Evolutionary conservation across 2,797 vertebrate genomes (phyloP).

Genomic region (Schizopygopsis pylzovi): DNA sequence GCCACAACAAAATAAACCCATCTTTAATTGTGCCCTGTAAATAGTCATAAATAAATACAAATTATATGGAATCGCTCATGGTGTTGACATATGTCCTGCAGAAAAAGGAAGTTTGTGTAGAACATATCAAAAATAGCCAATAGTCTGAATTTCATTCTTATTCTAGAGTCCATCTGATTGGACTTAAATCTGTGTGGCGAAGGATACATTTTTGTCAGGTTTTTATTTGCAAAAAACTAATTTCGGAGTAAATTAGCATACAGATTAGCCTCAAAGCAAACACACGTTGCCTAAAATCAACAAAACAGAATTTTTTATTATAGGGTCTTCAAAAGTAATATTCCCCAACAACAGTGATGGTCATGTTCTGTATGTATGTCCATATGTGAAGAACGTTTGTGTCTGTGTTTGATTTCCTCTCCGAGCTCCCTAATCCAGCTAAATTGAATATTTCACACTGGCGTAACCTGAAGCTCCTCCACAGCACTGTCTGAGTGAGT

Average conservation of each 20-base stretch:
- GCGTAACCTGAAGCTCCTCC: constrained; percentile 29
- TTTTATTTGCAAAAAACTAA: neutral
- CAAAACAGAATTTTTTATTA: neutral
- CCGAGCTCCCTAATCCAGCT: neutral
- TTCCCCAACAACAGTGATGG: neutral
- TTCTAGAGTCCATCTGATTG: neutral
- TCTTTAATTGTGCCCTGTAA: neutral
- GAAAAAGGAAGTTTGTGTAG: neutral
- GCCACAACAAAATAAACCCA: neutral
- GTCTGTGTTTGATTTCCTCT: neutral
- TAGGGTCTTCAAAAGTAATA: neutral
- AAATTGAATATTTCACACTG: constrained; percentile 49
- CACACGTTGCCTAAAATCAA: neutral
- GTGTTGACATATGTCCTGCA: neutral
- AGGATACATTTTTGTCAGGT: neutral
- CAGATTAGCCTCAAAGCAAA: neutral
- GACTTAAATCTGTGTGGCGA: neutral
- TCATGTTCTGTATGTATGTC: neutral
- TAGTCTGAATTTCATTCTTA: neutral
- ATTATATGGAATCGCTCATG: neutral
- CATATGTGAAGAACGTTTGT: neutral
- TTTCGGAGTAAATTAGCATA: neutral
- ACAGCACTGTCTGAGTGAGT: constrained; percentile 10
- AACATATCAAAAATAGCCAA: neutral
- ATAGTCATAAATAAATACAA: neutral